Conservation (phyloP, 2,797 vertebrate species). For the Limnodromus scolopaceus region DNA sequence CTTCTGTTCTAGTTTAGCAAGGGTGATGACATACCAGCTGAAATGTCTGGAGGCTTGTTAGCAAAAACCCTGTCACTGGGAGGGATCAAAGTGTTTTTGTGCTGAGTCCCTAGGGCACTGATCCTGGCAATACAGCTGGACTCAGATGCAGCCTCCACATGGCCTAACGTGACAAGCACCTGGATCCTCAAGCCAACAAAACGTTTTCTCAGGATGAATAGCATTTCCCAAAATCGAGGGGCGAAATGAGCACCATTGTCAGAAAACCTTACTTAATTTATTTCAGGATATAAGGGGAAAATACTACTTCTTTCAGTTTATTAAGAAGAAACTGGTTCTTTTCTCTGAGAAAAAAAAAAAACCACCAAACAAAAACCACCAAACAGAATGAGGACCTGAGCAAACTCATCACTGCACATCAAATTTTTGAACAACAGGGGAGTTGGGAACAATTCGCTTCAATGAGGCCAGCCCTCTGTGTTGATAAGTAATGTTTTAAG, state of each 20-base stretch:
- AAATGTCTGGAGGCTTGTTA: conserved; percentile 82
- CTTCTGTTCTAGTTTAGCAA: conserved; percentile 71
- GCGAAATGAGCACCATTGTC: not conserved
- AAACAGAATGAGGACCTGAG: not conserved
- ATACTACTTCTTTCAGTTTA: not conserved
- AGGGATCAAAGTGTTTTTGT: conserved; percentile 77
- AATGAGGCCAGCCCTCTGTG: not conserved
- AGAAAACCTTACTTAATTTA: not conserved
- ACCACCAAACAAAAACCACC: no score
- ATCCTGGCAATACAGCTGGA: conserved; percentile 74
- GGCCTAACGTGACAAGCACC: conserved; percentile 75
- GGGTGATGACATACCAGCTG: conserved; percentile 77
- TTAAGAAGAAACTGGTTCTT: not conserved
- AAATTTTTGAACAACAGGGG: not conserved
- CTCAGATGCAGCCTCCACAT: conserved; percentile 59
- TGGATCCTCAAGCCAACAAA: conserved; percentile 64
- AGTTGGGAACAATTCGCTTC: not conserved
- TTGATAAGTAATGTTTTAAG: not conserved
- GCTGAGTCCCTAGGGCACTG: conserved; percentile 70
- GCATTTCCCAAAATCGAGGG: conserved; percentile 39
- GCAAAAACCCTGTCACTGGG: conserved; percentile 76
- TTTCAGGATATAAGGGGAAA: not conserved
- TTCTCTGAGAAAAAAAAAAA: not conserved
- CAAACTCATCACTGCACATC: not conserved
- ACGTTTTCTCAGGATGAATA: conserved; percentile 53